Percentiles rank a stretch among this genome's conserved stretches.
These are phyloP conservation scores for Odontomachus brunneus DNA, from an alignment of 1,140 invertebrate species.

Conservation along the genomic window DNA sequence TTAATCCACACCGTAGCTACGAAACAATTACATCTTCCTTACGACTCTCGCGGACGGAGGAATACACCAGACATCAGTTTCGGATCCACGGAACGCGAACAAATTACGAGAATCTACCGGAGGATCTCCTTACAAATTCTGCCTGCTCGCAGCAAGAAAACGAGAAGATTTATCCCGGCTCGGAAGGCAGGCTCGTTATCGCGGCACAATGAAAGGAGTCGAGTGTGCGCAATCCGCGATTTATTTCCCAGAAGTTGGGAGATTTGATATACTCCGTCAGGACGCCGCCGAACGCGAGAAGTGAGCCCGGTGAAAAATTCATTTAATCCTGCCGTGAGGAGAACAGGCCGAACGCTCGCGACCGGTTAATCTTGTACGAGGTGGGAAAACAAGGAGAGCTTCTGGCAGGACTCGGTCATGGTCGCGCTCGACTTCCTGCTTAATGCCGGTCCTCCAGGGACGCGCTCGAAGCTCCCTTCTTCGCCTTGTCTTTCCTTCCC, in stretches of 20 bases:
- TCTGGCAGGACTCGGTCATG: slow-evolving; percentile 40
- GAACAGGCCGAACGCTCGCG: slow-evolving; percentile 20
- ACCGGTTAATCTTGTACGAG: slow-evolving; percentile 66
- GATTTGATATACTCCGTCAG: slow-evolving; percentile 54
- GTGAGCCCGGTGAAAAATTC: slow-evolving; percentile 49
- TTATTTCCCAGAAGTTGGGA: slow-evolving; percentile 23
- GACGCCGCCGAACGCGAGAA: slow-evolving; percentile 15
- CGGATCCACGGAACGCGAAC: background rate
- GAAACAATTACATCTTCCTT: background rate
- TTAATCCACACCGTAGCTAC: background rate
- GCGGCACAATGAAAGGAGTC: slow-evolving; percentile 3
- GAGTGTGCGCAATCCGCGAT: slow-evolving; percentile 20
- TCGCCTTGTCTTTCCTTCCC: background rate
- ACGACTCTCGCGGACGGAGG: background rate
- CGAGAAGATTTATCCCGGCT: slow-evolving; percentile 5
- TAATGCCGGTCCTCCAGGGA: slow-evolving; percentile 56
- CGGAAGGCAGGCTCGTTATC: slow-evolving; percentile 25
- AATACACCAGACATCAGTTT: background rate
- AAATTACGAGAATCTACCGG: background rate
- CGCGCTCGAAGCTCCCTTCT: background rate
- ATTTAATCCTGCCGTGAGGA: slow-evolving; percentile 34
- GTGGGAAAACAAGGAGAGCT: slow-evolving; percentile 52
- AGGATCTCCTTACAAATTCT: background rate
- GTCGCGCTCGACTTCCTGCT: slow-evolving; percentile 43
- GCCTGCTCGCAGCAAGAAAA: background rate